Evolutionary conservation across 2,888 invertebrate species (phyloP).

Genomic region (Metallyticus violacea): DNA sequence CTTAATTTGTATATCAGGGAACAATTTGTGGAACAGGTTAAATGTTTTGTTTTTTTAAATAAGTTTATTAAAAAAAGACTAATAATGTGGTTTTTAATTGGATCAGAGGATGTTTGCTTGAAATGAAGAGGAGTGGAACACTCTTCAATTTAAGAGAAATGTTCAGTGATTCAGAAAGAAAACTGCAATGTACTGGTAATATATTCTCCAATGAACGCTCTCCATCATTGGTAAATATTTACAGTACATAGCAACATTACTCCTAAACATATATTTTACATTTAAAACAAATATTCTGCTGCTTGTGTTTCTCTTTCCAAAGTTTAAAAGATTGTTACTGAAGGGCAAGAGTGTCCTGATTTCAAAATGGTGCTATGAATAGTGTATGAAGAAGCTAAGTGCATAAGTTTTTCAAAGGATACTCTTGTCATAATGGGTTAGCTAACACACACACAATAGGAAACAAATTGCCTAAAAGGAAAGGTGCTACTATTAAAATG

Average conservation of each 20-base stretch:
- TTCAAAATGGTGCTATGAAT: conserved; percentile 22
- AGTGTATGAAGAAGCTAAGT: not conserved
- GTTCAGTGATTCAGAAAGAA: not conserved
- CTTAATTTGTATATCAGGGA: conserved; percentile 27
- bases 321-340: conserved; percentile 5
- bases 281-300: not conserved
- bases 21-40: conserved; percentile 28
- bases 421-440: not conserved
- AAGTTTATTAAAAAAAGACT: not conserved
- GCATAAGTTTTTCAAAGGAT: not conserved
- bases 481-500: not conserved
- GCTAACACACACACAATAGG: not conserved
- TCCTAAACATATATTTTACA: not conserved
- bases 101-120: not conserved
- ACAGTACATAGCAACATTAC: not conserved
- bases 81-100: not conserved
- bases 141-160: not conserved
- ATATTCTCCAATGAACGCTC: not conserved
- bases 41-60: not conserved
- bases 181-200: too few species aligned
- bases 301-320: not conserved
- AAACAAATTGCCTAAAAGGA: not conserved
- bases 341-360: not conserved
- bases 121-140: conserved; percentile 31
- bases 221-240: not conserved